phyloP scores from a whole-genome alignment of 2,113 vertebrate species.

The Marmota flaviventris region DNA sequence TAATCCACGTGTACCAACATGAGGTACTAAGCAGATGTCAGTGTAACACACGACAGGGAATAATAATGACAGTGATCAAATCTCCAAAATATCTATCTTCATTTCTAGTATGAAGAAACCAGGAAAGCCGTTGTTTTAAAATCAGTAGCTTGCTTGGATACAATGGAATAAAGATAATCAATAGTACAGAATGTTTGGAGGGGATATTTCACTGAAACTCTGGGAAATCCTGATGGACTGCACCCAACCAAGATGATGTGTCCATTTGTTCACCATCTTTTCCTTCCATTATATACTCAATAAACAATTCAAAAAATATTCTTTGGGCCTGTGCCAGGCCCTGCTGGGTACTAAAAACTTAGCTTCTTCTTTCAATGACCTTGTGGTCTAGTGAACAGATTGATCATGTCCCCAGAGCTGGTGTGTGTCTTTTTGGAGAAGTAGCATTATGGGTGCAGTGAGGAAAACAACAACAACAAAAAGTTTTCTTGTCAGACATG shows the following conservation, averaged over 20 bases:
- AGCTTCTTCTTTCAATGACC: background rate
- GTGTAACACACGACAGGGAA: background rate
- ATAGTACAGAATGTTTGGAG: background rate
- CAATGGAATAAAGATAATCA: background rate
- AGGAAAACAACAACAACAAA: background rate
- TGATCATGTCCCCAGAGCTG: background rate
- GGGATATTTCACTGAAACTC: background rate
- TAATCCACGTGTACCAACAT: background rate
- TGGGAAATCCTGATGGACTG: background rate
- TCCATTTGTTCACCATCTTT: background rate
- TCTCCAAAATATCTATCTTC: background rate
- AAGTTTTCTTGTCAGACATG: background rate
- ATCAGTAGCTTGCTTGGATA: background rate
- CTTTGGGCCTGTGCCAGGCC: background rate
- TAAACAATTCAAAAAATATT: background rate
- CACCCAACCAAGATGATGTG: background rate
- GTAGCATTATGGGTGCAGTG: background rate
- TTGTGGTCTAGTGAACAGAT: background rate
- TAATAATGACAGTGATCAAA: background rate
- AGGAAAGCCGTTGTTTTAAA: background rate
- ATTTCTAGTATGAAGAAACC: background rate
- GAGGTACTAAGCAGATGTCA: background rate
- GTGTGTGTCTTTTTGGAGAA: background rate
- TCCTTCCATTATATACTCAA: background rate
- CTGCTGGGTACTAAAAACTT: background rate